Evolutionary conservation across 2,888 invertebrate species (phyloP).

Genomic region (Junonia oenone): DNA sequence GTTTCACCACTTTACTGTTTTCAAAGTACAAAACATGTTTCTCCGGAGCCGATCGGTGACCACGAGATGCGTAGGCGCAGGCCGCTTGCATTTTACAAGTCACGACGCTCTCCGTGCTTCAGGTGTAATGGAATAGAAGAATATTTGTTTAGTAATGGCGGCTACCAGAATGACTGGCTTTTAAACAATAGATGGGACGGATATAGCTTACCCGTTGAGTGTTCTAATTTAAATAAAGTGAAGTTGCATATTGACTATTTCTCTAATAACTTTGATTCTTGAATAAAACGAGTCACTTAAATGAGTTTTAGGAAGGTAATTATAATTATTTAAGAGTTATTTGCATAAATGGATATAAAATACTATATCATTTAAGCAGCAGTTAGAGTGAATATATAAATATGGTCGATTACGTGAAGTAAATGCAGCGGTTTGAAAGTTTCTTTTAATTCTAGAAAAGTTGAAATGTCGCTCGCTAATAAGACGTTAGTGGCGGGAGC

Average conservation of each 20-base stretch:
- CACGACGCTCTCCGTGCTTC: constrained; percentile 40
- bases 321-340: not conserved
- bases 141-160: constrained; percentile 41
- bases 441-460: constrained; percentile 24
- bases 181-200: constrained; percentile 32
- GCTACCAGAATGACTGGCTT: constrained; percentile 39
- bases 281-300: not conserved
- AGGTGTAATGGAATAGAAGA: constrained; percentile 42
- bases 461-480: constrained; percentile 14
- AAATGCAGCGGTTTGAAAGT: constrained; percentile 10
- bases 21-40: constrained; percentile 45
- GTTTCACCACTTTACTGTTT: constrained; percentile 23
- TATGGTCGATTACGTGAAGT: not conserved
- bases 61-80: constrained; percentile 44
- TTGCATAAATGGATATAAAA: not conserved
- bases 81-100: constrained; percentile 36
- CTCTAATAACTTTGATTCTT: not conserved
- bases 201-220: constrained; percentile 14
- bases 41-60: constrained; percentile 34
- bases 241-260: constrained; percentile 4
- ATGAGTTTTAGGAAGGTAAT: not conserved
- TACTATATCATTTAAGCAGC: not conserved
- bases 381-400: not conserved
- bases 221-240: constrained; percentile 19
- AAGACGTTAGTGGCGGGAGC: constrained; percentile 14